Conservation (phyloP, 30 jellyfish, hydroid and myxozoan genomes). For the Turritopsis dohrnii region DNA sequence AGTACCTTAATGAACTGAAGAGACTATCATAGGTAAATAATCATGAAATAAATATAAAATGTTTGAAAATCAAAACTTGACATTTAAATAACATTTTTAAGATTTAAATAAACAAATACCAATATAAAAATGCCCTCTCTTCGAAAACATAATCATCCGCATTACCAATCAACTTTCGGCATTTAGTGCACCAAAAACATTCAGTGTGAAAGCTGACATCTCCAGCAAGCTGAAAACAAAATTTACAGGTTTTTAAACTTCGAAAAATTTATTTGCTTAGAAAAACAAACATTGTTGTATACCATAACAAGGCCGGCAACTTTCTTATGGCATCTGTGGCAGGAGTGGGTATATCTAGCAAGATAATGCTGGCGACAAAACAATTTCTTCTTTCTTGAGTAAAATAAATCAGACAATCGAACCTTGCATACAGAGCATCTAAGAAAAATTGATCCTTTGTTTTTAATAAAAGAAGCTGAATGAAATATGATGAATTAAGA, state of each 20-base stretch:
- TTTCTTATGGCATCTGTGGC: conserved; percentile 49
- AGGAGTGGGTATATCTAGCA: conserved; percentile 38
- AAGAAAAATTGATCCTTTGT: not conserved
- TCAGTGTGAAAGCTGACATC: conserved; percentile 76
- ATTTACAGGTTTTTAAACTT: not conserved
- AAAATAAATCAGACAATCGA: conserved; percentile 29
- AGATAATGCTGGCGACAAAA: conserved; percentile 48
- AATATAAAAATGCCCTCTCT: conserved; percentile 48
- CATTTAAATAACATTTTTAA: not conserved
- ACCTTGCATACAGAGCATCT: conserved; percentile 62
- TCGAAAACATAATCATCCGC: conserved; percentile 70
- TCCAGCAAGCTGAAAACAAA: conserved; percentile 67
- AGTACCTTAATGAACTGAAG: too few relatives aligned
- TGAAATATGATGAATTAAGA: too few relatives aligned
- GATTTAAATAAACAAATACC: conserved; percentile 35
- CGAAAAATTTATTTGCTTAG: not conserved
- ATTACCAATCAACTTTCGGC: conserved; percentile 58
- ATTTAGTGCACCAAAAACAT: conserved; percentile 54
- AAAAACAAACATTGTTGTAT: not conserved
- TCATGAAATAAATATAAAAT: too few relatives aligned
- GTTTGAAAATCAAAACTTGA: not conserved
- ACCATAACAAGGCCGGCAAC: conserved; percentile 77
- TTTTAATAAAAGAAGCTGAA: not conserved
- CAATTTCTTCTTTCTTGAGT: conserved; percentile 30
- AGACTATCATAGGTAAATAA: too few relatives aligned